Evolutionary conservation across 2,113 vertebrate species (phyloP).

Genomic region (Prochilodus magdalenae): DNA sequence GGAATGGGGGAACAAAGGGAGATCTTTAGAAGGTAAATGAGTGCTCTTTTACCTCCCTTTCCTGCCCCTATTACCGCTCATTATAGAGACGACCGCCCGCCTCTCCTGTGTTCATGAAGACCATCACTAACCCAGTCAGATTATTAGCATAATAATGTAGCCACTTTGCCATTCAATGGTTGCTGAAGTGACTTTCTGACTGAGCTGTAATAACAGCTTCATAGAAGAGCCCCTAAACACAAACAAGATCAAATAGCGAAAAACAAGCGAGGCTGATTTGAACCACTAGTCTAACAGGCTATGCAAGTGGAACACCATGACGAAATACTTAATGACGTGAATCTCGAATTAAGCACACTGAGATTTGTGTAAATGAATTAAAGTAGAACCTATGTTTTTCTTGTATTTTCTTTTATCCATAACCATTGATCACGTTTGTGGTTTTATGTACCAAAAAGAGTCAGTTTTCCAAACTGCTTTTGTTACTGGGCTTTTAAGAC

Average conservation of each 20-base stretch:
- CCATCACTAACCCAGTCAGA: not conserved
- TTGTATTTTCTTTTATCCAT: no score
- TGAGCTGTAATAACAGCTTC: not conserved
- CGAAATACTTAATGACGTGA: no score
- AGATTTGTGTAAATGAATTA: no score
- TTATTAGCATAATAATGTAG: constrained; percentile 33
- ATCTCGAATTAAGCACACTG: no score
- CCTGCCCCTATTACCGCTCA: not conserved
- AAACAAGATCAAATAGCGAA: not conserved
- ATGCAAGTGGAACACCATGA: no score
- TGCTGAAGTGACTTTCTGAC: not conserved
- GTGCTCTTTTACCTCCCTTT: not conserved
- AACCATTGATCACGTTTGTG: no score
- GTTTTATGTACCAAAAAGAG: no score
- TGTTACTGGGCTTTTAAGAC: no score
- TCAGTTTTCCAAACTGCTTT: no score
- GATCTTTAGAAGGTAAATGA: constrained; percentile 39
- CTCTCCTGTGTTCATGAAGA: constrained; percentile 8
- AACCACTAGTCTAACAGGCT: not conserved
- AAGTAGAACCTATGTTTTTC: no score
- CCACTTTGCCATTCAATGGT: not conserved
- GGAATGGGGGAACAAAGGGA: constrained; percentile 36
- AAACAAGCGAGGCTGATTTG: not conserved
- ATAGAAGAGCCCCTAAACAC: constrained; percentile 5
- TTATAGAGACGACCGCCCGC: not conserved